These are phyloP conservation scores for Mimachlamys varia DNA, from an alignment of 2,888 invertebrate species.

Conservation along the genomic window DNA sequence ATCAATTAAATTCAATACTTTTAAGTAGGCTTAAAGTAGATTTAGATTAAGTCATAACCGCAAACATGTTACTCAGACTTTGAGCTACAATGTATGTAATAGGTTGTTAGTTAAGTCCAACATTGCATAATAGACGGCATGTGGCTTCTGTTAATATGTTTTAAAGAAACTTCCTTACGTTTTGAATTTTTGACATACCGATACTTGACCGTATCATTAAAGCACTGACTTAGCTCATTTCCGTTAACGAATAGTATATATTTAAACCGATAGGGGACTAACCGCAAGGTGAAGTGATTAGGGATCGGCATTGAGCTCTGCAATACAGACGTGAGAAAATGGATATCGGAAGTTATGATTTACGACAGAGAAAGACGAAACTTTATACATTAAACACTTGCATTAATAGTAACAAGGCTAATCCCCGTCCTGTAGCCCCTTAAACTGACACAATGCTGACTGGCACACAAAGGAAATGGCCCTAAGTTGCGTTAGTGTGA, in stretches of 20 bases:
- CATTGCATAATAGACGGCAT: not conserved
- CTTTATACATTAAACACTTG: conserved; percentile 14
- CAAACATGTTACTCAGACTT: not conserved
- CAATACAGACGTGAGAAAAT: conserved; percentile 12
- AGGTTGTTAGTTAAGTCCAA: too few relatives aligned
- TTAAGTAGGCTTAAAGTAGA: not conserved
- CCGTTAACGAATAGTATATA: not conserved
- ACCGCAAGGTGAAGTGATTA: not conserved
- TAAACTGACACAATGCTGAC: not conserved
- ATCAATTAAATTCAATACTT: not conserved
- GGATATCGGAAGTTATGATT: not conserved
- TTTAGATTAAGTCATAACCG: not conserved
- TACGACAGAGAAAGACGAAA: not conserved
- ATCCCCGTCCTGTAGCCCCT: not conserved
- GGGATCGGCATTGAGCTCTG: not conserved
- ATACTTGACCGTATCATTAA: not conserved
- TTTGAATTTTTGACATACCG: not conserved
- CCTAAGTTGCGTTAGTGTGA: not conserved
- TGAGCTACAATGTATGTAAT: not conserved
- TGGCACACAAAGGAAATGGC: not conserved
- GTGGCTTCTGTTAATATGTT: not conserved
- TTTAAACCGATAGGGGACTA: not conserved
- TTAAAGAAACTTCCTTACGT: not conserved
- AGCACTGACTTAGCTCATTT: conserved; percentile 16
- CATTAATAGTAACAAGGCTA: not conserved